A percentile compares a stretch with the other conserved stretches of the same genome.
Conservation (phyloP, 2,888 invertebrate genomes). For the Caenorhabditis uteleia region DNA sequence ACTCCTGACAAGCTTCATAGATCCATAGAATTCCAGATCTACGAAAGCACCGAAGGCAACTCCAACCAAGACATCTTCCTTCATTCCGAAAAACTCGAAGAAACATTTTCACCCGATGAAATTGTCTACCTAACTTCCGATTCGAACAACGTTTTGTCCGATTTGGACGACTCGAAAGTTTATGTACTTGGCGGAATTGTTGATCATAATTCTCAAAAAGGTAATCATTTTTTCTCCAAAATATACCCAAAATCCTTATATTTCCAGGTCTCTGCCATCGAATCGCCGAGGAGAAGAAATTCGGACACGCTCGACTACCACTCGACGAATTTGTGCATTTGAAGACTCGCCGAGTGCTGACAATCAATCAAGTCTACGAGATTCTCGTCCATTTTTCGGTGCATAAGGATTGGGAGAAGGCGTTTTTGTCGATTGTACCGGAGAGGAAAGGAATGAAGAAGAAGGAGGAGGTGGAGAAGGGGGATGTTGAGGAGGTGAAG, state of each 20-base stretch:
- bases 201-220: constrained; percentile 92
- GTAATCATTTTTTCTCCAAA: too few species aligned
- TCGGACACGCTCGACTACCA: constrained; percentile 77
- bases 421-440: constrained; percentile 54
- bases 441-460: constrained; percentile 55
- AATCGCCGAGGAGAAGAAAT: constrained; percentile 78
- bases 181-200: constrained; percentile 97
- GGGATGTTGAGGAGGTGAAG: constrained; percentile 8
- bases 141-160: constrained; percentile 79
- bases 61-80: constrained; percentile 55
- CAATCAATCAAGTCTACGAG: constrained; percentile 85
- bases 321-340: constrained; percentile 86
- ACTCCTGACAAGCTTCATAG: background rate
- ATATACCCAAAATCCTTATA: too few species aligned
- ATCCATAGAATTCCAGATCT: constrained; percentile 58
- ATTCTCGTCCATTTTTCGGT: constrained; percentile 72
- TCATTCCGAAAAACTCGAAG: constrained; percentile 37
- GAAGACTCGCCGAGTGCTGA: constrained; percentile 79
- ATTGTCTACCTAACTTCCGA: constrained; percentile 92
- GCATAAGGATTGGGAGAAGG: constrained; percentile 70
- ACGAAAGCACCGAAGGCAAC: constrained; percentile 46
- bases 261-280: constrained; percentile 79
- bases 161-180: constrained; percentile 79
- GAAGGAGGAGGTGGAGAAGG: constrained; percentile 17
- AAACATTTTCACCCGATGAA: constrained; percentile 73